A percentile compares a stretch with the other conserved stretches of the same genome.
Conservation (phyloP, 2,113 vertebrate species). For the Podarcis muralis region DNA sequence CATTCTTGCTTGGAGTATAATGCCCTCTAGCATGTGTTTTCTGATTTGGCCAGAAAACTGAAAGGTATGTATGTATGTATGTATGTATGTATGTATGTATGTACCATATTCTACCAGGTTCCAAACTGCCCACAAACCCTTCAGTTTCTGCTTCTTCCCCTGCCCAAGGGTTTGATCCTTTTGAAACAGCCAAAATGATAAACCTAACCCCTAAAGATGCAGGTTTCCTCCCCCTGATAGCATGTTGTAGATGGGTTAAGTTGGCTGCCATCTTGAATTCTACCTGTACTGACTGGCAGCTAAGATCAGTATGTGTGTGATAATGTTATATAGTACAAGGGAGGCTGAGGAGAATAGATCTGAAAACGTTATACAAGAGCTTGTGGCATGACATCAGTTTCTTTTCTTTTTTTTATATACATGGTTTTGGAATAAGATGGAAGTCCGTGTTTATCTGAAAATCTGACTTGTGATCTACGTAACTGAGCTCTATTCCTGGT, state of each 20-base stretch:
- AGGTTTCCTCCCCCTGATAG: too few relatives aligned
- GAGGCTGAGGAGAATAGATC: neutral
- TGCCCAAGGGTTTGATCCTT: neutral
- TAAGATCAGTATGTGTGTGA: neutral
- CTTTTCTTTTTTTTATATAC: slow-evolving; percentile 34
- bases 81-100: neutral
- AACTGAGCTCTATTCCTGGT: slow-evolving; percentile 52
- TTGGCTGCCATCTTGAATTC: neutral
- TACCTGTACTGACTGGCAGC: neutral
- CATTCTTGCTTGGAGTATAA: neutral
- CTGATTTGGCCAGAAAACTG: neutral
- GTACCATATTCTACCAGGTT: neutral
- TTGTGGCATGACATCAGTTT: slow-evolving; percentile 21
- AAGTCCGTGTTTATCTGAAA: slow-evolving; percentile 60
- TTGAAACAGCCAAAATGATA: neutral
- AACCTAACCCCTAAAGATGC: neutral
- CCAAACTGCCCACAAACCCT: neutral
- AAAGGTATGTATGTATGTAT: neutral
- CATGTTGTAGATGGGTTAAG: neutral
- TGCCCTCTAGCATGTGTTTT: neutral
- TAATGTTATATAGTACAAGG: neutral
- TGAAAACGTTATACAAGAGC: neutral
- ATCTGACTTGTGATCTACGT: slow-evolving; percentile 22
- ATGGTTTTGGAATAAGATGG: slow-evolving; percentile 26
- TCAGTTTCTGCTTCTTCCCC: neutral